Evolutionary conservation across 2,797 vertebrate species (phyloP).

Genomic region (Pteronotus mesoamericanus): DNA sequence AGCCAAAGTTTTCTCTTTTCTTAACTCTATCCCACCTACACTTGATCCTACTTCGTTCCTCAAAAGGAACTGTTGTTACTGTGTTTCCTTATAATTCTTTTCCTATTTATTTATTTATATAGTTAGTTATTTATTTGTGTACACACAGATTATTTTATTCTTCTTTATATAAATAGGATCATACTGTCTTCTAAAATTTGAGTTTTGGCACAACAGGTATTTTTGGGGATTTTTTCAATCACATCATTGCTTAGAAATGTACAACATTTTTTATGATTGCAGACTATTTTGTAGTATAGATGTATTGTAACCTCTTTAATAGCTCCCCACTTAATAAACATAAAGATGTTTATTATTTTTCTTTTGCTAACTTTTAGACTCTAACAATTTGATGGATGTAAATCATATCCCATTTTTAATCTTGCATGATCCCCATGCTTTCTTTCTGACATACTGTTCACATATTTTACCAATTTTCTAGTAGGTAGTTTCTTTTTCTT

Average conservation of each 20-base stretch:
- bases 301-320: not conserved
- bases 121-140: not conserved
- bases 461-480: not conserved
- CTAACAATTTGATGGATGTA: not conserved
- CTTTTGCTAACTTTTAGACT: not conserved
- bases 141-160: not conserved
- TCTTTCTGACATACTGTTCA: not conserved
- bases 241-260: not conserved
- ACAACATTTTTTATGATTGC: not conserved
- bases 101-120: not conserved
- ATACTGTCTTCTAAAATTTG: not conserved
- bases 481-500: not conserved
- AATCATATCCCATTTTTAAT: not conserved
- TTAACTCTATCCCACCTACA: not conserved
- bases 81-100: not conserved
- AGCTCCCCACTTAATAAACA: not conserved
- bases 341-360: not conserved
- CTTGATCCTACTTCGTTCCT: not conserved
- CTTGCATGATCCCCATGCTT: not conserved
- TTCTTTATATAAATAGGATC: not conserved
- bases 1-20: not conserved
- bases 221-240: not conserved
- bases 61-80: not conserved
- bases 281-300: not conserved
- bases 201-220: not conserved